Conservation (phyloP, 1,140 invertebrate genomes). For the Sogatella furcifera region DNA sequence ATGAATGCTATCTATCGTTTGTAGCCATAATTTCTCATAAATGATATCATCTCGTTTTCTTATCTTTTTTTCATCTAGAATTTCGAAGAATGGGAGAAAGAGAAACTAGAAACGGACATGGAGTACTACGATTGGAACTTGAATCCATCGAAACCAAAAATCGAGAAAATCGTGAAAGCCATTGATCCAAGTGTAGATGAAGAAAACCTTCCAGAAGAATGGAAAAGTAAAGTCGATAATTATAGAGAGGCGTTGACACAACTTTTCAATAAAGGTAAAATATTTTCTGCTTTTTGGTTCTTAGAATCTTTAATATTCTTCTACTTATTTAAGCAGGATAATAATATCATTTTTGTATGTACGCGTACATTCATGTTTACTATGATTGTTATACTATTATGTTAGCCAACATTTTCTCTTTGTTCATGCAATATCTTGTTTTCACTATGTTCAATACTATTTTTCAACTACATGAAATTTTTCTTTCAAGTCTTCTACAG, state of each 20-base stretch:
- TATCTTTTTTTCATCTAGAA: constrained; percentile 2
- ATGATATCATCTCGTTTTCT: neutral
- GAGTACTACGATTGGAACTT: constrained; percentile 20
- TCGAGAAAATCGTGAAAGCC: constrained; percentile 5
- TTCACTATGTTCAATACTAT: no score
- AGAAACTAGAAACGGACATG: constrained; percentile 19
- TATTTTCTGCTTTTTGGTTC: no score
- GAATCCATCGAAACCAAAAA: constrained; percentile 13
- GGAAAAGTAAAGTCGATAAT: constrained; percentile 2
- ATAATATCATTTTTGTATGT: neutral
- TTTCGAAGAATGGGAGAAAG: constrained; percentile 19
- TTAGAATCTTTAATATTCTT: no score
- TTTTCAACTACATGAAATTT: neutral
- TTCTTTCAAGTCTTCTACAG: neutral
- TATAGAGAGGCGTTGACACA: constrained; percentile 18
- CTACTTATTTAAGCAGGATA: neutral
- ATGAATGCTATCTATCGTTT: no score
- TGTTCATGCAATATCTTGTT: neutral
- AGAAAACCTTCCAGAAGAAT: constrained; percentile 2
- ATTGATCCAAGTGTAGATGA: neutral
- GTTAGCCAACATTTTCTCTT: neutral
- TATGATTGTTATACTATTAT: no score
- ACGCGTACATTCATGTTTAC: neutral
- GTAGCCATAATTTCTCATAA: no score
- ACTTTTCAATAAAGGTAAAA: constrained; percentile 18